Percentiles rank a stretch among this genome's conserved stretches.
phyloP scores from a whole-genome alignment of 2,113 vertebrate genomes.

The Camelus bactrianus region DNA sequence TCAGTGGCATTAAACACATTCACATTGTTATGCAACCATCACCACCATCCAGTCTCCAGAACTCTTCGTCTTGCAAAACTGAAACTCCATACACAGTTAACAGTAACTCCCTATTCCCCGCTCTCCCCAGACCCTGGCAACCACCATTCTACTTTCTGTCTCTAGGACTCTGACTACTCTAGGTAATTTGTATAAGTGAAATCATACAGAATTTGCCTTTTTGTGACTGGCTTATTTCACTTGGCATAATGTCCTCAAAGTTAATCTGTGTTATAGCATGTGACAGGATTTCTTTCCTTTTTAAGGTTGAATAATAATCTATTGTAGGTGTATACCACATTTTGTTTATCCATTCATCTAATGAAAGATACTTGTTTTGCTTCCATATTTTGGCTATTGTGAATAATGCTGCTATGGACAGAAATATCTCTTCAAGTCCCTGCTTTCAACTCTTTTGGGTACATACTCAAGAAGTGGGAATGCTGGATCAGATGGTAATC shows the following conservation, averaged over 20 bases:
- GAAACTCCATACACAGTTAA: background rate
- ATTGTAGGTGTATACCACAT: background rate
- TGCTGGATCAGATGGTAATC: background rate
- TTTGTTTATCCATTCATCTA: background rate
- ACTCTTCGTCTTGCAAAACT: background rate
- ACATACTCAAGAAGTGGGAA: background rate
- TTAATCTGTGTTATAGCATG: background rate
- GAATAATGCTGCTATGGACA: background rate
- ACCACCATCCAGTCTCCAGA: background rate
- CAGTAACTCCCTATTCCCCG: background rate
- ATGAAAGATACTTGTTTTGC: background rate
- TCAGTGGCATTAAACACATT: background rate
- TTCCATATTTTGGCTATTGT: background rate
- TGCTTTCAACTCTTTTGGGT: background rate
- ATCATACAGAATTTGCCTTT: background rate
- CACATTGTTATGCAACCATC: too few relatives aligned
- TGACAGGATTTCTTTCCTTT: background rate
- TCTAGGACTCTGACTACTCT: background rate
- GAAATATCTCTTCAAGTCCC: background rate
- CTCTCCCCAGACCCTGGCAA: background rate
- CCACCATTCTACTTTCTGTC: background rate
- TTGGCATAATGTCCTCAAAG: background rate
- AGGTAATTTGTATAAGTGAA: background rate
- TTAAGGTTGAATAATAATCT: background rate
- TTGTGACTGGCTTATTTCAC: background rate